Evolutionary conservation across 2,113 vertebrate species (phyloP).

Genomic region (Oxyruncus cristatus): DNA sequence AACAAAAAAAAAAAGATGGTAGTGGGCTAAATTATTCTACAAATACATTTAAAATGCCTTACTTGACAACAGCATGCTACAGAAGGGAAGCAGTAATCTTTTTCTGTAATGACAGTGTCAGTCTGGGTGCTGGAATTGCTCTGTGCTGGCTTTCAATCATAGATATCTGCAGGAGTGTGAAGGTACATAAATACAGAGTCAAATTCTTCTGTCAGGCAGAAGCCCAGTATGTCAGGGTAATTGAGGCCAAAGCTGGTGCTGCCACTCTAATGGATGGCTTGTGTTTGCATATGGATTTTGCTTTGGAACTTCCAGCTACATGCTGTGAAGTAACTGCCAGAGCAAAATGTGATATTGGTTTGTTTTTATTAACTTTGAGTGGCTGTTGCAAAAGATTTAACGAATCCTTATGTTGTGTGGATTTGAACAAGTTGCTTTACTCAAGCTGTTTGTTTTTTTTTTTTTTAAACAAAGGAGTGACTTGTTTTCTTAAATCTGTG

Average conservation of each 20-base stretch:
- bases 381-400: background rate
- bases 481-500: background rate
- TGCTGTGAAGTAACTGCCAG: background rate
- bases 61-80: background rate
- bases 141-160: background rate
- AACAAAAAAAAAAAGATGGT: background rate
- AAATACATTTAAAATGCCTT: background rate
- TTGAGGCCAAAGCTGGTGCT: background rate
- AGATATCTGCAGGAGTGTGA: background rate
- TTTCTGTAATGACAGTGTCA: background rate
- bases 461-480: background rate
- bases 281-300: background rate
- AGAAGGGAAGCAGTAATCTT: background rate
- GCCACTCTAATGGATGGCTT: background rate
- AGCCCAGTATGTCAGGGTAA: background rate
- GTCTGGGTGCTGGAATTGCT: background rate
- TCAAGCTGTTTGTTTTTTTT: background rate
- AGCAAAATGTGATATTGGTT: background rate
- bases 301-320: background rate
- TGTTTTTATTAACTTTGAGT: background rate
- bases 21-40: background rate
- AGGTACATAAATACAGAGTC: background rate
- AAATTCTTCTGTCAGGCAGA: background rate
- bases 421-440: conserved; percentile 3
- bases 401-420: background rate